phyloP scores from a whole-genome alignment of 2,797 vertebrate species.

The Lophotriccus pileatus region DNA sequence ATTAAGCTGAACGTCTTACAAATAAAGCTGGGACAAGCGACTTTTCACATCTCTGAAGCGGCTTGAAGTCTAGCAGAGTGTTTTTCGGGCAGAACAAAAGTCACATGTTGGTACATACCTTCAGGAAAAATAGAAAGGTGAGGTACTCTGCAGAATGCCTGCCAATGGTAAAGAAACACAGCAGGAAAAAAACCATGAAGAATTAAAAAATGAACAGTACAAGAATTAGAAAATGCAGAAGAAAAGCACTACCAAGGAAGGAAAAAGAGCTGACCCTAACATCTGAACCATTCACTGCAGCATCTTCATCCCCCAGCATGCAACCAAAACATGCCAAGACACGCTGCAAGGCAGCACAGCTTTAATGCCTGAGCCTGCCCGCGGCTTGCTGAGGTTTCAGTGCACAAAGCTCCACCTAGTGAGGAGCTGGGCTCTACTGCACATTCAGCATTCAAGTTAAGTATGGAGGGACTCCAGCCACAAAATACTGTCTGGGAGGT shows the following conservation, averaged over 20 bases:
- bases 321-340: neutral
- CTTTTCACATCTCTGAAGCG: neutral
- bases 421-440: neutral
- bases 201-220: neutral
- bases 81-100: neutral
- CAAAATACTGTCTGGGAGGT: neutral
- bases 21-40: neutral
- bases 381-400: rapidly evolving
- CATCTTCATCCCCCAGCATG: neutral
- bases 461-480: rapidly evolving
- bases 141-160: neutral
- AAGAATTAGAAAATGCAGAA: neutral
- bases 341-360: neutral
- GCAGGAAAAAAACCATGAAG: neutral
- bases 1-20: neutral
- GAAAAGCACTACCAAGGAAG: neutral
- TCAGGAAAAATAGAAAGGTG: neutral
- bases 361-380: rapidly evolving
- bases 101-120: neutral
- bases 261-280: neutral
- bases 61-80: neutral
- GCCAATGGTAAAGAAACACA: rapidly evolving
- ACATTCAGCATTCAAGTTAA: neutral
- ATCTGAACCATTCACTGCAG: neutral
- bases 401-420: neutral